Percentiles rank a stretch among this genome's conserved stretches.
phyloP scores from a whole-genome alignment of 2,113 vertebrate genomes.

The Myrmecobius fasciatus region DNA sequence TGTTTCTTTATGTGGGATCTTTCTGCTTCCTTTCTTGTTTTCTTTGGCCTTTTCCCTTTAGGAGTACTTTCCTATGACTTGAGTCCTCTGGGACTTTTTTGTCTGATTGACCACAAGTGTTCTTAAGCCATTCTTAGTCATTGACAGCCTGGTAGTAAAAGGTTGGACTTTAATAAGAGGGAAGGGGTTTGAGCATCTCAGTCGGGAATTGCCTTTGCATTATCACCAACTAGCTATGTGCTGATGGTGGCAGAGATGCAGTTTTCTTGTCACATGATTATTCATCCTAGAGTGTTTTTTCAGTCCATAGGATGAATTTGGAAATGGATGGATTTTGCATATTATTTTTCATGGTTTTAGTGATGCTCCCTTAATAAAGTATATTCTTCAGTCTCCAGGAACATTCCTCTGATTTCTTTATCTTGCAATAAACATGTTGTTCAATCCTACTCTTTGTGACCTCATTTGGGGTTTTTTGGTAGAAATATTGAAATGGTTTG shows the following conservation, averaged over 20 bases:
- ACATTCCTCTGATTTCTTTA: not conserved
- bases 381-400: not conserved
- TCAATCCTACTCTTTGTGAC: not conserved
- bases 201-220: not conserved
- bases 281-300: not conserved
- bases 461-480: not conserved
- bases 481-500: not conserved
- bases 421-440: not conserved
- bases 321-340: not conserved
- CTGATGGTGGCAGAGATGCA: not conserved
- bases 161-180: not conserved
- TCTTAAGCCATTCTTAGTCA: not conserved
- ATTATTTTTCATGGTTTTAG: not conserved
- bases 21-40: not conserved
- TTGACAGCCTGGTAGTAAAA: not conserved
- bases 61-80: not conserved
- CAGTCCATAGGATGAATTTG: not conserved
- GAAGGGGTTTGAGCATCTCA: not conserved
- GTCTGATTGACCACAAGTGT: not conserved
- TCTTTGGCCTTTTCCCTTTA: conserved; percentile 8
- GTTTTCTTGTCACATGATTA: not conserved
- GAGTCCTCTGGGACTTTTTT: conserved; percentile 5
- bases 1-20: not conserved
- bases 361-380: not conserved
- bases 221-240: not conserved